These are phyloP conservation scores for Lasioglossum marginatum DNA, from an alignment of 2,888 invertebrate species.

Conservation along the genomic window DNA sequence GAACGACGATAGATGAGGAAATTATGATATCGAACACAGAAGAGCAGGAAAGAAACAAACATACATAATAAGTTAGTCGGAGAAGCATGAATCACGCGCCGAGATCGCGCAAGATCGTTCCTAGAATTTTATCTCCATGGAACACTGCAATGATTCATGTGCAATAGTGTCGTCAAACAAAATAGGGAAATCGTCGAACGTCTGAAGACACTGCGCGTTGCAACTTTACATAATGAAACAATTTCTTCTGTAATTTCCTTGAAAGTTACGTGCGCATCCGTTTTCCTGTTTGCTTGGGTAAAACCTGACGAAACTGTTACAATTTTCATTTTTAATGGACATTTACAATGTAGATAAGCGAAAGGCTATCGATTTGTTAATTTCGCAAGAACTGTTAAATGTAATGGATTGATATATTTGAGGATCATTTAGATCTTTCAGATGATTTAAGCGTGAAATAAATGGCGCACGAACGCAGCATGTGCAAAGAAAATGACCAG, in stretches of 20 bases:
- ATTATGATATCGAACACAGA: not conserved
- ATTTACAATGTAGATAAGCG: not conserved
- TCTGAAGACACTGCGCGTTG: not conserved
- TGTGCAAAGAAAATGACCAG: not conserved
- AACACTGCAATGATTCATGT: constrained; percentile 37
- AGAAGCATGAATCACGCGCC: constrained; percentile 54
- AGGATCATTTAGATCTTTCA: not conserved
- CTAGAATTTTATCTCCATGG: constrained; percentile 34
- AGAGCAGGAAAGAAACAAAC: not conserved
- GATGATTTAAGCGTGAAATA: too few relatives aligned
- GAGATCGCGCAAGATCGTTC: too few relatives aligned
- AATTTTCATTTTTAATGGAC: not conserved
- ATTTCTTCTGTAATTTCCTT: not conserved
- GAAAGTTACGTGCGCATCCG: not conserved
- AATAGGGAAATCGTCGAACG: not conserved
- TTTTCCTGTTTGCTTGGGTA: not conserved
- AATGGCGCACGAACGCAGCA: too few relatives aligned
- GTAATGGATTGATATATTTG: not conserved
- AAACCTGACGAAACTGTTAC: not conserved
- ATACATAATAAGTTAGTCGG: constrained; percentile 5
- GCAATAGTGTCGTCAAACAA: constrained; percentile 15
- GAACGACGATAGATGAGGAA: not conserved
- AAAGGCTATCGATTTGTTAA: not conserved
- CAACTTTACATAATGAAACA: not conserved
- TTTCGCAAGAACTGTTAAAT: not conserved